These are phyloP conservation scores for Erynnis tages DNA, from an alignment of 2,888 invertebrate species.

Conservation along the genomic window DNA sequence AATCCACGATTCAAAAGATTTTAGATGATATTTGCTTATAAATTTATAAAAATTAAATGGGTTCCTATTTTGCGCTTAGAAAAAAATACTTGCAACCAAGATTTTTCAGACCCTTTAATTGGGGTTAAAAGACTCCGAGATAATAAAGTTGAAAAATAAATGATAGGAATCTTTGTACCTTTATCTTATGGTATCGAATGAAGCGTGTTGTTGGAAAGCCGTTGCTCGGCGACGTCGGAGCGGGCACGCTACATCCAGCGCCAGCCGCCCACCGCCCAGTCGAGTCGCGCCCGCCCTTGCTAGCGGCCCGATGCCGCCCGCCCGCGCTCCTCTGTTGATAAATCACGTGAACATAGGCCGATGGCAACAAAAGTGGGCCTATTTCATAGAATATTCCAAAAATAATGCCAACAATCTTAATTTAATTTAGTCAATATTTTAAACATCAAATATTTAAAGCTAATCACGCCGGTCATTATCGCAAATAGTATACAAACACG, in stretches of 20 bases:
- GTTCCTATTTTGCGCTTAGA: too few relatives aligned
- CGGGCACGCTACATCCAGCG: slow-evolving; percentile 63
- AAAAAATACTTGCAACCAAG: too few relatives aligned
- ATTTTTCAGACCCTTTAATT: too few relatives aligned
- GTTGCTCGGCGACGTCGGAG: slow-evolving; percentile 66
- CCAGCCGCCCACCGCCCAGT: slow-evolving; percentile 57
- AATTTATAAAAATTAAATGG: too few relatives aligned
- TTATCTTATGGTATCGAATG: slow-evolving; percentile 22
- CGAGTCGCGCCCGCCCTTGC: slow-evolving; percentile 60
- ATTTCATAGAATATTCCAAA: too few relatives aligned
- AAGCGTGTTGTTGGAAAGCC: slow-evolving; percentile 69
- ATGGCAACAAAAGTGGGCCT: too few relatives aligned
- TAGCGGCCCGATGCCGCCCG: slow-evolving; percentile 8
- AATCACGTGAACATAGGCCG: neutral
- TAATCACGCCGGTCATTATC: slow-evolving; percentile 2
- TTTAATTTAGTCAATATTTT: too few relatives aligned
- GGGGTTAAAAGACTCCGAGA: too few relatives aligned
- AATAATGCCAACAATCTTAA: too few relatives aligned
- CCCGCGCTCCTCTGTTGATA: neutral
- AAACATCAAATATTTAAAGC: too few relatives aligned
- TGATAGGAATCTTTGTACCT: slow-evolving; percentile 11
- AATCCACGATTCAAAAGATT: too few relatives aligned
- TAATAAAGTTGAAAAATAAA: slow-evolving; percentile 5
- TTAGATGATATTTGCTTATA: too few relatives aligned
- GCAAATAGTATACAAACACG: slow-evolving; percentile 1